phyloP scores from a whole-genome alignment of 2,113 vertebrate species.

The Gobiocypris rarus region DNA sequence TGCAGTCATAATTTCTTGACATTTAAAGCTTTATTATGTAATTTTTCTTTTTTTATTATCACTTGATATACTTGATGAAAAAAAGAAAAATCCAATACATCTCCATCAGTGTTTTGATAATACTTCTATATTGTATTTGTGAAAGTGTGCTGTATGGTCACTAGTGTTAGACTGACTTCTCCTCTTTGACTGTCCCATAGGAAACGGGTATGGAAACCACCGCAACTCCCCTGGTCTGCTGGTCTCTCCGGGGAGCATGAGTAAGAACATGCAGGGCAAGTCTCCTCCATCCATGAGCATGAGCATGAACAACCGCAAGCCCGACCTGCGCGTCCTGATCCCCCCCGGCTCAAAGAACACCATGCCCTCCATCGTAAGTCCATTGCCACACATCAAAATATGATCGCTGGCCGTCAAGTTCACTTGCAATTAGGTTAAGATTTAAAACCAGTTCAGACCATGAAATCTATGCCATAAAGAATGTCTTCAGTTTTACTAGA shows the following conservation, averaged over 20 bases:
- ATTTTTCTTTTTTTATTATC: too few species aligned
- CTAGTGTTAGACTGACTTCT: background rate
- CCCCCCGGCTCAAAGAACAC: conserved; percentile 89
- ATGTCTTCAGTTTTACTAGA: background rate
- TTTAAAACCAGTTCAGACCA: conserved; percentile 2
- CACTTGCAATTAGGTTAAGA: background rate
- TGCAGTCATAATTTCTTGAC: background rate
- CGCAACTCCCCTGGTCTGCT: conserved; percentile 91
- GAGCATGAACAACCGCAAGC: conserved; percentile 89
- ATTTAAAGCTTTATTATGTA: background rate
- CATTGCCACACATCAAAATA: background rate
- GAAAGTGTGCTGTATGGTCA: background rate
- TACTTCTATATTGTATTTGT: background rate
- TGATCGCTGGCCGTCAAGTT: background rate
- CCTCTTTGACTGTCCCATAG: conserved; percentile 63
- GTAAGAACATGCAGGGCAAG: conserved; percentile 91
- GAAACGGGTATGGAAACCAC: conserved; percentile 89
- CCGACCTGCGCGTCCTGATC: conserved; percentile 91
- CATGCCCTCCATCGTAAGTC: conserved; percentile 89
- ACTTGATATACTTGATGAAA: background rate
- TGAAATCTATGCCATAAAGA: background rate
- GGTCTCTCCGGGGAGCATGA: conserved; percentile 88
- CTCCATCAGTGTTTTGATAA: background rate
- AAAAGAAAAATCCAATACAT: background rate
- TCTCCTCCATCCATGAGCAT: conserved; percentile 88